A percentile compares a stretch with the other conserved stretches of the same genome.
These are phyloP conservation scores for Luperina nickerlii DNA, from an alignment of 2,888 invertebrate genomes.

Conservation along the genomic window DNA sequence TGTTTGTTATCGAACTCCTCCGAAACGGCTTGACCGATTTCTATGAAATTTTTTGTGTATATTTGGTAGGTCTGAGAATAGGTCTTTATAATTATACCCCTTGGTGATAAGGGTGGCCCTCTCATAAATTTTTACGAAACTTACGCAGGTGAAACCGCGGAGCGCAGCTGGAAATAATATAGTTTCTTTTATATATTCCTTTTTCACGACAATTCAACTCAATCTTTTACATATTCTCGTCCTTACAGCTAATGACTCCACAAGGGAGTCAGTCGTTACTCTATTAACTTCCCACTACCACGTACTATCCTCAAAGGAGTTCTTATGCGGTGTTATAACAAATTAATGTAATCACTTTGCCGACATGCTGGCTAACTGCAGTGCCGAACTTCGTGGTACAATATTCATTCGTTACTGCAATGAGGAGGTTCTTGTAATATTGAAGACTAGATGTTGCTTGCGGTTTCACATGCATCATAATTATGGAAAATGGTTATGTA, in stretches of 20 bases:
- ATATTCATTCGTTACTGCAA: constrained; percentile 35
- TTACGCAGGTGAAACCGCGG: too few relatives aligned
- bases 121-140: too few relatives aligned
- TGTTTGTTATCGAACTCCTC: too few relatives aligned
- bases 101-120: too few relatives aligned
- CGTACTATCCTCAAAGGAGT: constrained; percentile 26
- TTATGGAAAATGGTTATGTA: not conserved
- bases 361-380: constrained; percentile 31
- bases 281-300: constrained; percentile 32
- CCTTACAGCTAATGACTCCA: constrained; percentile 10
- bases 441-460: not conserved
- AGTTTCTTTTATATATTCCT: too few relatives aligned
- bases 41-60: too few relatives aligned
- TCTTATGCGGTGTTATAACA: constrained; percentile 37
- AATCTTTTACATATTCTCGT: not conserved
- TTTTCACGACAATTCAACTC: not conserved
- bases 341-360: constrained; percentile 53
- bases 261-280: constrained; percentile 19
- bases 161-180: too few relatives aligned
- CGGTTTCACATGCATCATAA: not conserved
- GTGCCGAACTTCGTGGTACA: constrained; percentile 1
- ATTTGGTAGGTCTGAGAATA: too few relatives aligned
- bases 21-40: too few relatives aligned
- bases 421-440: not conserved
- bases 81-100: too few relatives aligned